Percentiles rank a stretch among this genome's conserved stretches.
Evolutionary conservation across 2,888 invertebrate species (phyloP).

Genomic region (Melinopterus prodromus): DNA sequence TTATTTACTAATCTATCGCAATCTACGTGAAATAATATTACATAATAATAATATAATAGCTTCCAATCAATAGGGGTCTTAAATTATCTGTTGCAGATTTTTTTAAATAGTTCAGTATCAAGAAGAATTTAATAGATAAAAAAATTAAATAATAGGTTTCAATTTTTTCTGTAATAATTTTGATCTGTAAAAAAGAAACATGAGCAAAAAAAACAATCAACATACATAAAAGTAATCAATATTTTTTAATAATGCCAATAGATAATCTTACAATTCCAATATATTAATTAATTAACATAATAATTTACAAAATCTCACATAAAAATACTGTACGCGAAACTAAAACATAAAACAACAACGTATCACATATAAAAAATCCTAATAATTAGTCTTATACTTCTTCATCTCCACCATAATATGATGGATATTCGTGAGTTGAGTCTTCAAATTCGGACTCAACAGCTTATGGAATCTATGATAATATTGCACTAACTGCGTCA

Average conservation of each 20-base stretch:
- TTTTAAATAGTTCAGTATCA: too few relatives aligned
- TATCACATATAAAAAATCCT: constrained; percentile 43
- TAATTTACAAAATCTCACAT: constrained; percentile 9
- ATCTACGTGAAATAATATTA: too few relatives aligned
- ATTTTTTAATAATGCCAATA: constrained; percentile 11
- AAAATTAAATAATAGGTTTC: too few relatives aligned
- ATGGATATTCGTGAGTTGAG: constrained; percentile 96
- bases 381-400: constrained; percentile 97
- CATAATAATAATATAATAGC: too few relatives aligned
- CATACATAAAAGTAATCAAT: neutral
- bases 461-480: constrained; percentile 97
- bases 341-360: constrained; percentile 18
- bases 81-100: too few relatives aligned
- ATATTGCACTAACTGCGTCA: constrained; percentile 96
- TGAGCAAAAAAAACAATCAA: neutral
- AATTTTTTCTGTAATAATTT: too few relatives aligned
- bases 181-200: too few relatives aligned
- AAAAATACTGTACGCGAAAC: constrained; percentile 24
- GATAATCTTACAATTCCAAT: constrained; percentile 8
- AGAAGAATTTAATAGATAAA: too few relatives aligned
- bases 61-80: too few relatives aligned
- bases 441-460: constrained; percentile 82
- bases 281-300: constrained; percentile 6
- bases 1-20: too few relatives aligned
- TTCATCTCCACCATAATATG: constrained; percentile 99